Evolutionary conservation across 2,797 vertebrate genomes (phyloP).

Genomic region (Trachurus trachurus): DNA sequence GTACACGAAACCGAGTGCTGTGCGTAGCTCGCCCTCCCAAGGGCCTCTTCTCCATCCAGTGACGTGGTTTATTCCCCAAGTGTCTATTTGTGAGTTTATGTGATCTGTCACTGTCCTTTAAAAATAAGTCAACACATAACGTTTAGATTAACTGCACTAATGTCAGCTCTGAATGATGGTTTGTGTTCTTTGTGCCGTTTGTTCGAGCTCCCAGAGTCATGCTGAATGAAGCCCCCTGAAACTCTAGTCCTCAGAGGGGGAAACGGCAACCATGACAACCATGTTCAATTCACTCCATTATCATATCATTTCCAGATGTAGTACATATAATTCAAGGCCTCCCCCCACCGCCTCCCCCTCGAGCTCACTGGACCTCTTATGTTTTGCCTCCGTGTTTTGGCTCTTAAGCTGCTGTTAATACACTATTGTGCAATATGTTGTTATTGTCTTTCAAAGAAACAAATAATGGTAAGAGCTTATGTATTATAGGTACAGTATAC

Average conservation of each 20-base stretch:
- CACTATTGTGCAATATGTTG: constrained; percentile 29
- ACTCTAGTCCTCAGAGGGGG: constrained; percentile 47
- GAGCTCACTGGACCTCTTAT: constrained; percentile 9
- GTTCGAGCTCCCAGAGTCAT: constrained; percentile 4
- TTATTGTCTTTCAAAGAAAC: constrained; percentile 6
- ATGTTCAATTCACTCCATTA: constrained; percentile 64
- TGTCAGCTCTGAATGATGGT: not conserved
- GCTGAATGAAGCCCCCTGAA: constrained; percentile 26
- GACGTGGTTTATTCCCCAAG: no score
- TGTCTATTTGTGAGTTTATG: no score
- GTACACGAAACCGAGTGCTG: not conserved
- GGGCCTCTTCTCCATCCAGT: not conserved
- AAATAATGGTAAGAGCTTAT: constrained; percentile 29
- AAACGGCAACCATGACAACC: constrained; percentile 68
- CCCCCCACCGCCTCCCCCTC: constrained; percentile 15
- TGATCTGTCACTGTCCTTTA: not conserved
- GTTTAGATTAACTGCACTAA: not conserved
- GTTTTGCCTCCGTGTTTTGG: constrained; percentile 25
- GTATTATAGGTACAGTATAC: not conserved
- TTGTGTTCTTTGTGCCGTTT: constrained; percentile 31
- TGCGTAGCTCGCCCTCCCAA: not conserved
- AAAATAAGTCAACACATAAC: not conserved
- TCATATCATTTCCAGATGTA: constrained; percentile 81
- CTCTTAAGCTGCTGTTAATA: constrained; percentile 28
- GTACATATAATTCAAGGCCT: constrained; percentile 47